Evolutionary conservation across 2,888 invertebrate species (phyloP), one percentile per base, ranked within the genome.

Genomic region (Drosophila nigritarsus): DNA sequence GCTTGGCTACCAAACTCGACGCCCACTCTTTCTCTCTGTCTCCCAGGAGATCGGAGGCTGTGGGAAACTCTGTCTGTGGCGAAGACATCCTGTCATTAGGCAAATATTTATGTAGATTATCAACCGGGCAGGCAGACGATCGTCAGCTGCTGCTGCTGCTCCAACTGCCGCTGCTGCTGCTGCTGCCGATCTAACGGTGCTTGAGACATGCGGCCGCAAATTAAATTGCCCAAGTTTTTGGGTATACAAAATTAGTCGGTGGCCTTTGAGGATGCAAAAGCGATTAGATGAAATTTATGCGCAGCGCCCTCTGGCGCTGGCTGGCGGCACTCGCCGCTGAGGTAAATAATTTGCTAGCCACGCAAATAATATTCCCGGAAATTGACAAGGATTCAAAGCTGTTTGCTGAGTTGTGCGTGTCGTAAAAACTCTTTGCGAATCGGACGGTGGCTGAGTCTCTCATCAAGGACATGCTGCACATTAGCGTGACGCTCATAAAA

Each of bases 341-440:
- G 40, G 58, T 58, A 56, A 65, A 70, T 48, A 36, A 53, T 38
- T 62, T 55, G 58, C 70, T 71, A 56, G 74, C 58, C 75, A 75
- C 77, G 82, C 77, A 84, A 87, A 89, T 76, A 75, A 80, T 67
- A 78, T 87, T 87, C 87, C 87, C 88, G 90, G 90, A 87, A 87
- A 85, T 89, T 89, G 82, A 89, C 87, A 87, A 87, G 89, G 90
- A 87, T 89, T 89, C 54, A 38, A 65, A 61, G 20, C 18, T 67
- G 61, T 64, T 64, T 38, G 62, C 67, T 48, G 54, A 70, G 65
- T 24, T 75, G 73, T 78, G 80, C 74, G 84, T 80, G 85, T 80
- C 78, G 82, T 89, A 90, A 90, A 85, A 89, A 89, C 90, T 90
- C 89, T 90, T 89, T 89, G 90, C 89, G 83, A 90, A 90, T 85